Evolutionary conservation across 2,888 invertebrate species (phyloP).

Genomic region (Agriopis marginaria): DNA sequence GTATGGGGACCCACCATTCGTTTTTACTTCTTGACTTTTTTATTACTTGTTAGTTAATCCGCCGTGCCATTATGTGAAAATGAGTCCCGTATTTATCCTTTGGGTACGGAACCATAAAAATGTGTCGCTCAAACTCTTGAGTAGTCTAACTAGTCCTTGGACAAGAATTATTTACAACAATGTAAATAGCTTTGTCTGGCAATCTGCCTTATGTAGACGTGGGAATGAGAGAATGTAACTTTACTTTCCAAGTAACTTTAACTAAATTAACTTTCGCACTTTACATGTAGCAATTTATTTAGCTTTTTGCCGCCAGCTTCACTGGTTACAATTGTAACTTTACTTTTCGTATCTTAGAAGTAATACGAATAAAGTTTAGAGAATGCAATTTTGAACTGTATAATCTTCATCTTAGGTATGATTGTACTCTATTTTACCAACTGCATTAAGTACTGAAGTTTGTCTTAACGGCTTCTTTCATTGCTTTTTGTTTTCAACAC

Average conservation of each 20-base stretch:
- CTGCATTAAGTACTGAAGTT: conserved; percentile 42
- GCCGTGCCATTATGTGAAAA: no score
- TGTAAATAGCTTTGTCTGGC: conserved; percentile 17
- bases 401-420: conserved; percentile 17
- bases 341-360: conserved; percentile 1
- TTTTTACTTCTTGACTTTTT: no score
- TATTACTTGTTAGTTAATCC: no score
- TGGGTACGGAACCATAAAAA: no score
- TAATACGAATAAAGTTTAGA: background rate
- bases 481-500: conserved; percentile 36
- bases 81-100: no score
- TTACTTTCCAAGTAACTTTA: conserved; percentile 15
- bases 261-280: conserved; percentile 11
- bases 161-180: conserved; percentile 9
- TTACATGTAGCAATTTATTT: conserved; percentile 6
- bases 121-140: background rate
- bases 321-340: conserved; percentile 7
- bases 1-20: no score
- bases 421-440: conserved; percentile 23
- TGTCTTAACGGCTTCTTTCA: conserved; percentile 35
- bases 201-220: conserved; percentile 15
- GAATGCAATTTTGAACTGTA: conserved; percentile 10
- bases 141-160: background rate
- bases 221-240: conserved; percentile 10
- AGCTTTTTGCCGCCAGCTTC: conserved; percentile 8